Conservation (phyloP, 1,140 invertebrate species). For the Bombus difficillimus region DNA sequence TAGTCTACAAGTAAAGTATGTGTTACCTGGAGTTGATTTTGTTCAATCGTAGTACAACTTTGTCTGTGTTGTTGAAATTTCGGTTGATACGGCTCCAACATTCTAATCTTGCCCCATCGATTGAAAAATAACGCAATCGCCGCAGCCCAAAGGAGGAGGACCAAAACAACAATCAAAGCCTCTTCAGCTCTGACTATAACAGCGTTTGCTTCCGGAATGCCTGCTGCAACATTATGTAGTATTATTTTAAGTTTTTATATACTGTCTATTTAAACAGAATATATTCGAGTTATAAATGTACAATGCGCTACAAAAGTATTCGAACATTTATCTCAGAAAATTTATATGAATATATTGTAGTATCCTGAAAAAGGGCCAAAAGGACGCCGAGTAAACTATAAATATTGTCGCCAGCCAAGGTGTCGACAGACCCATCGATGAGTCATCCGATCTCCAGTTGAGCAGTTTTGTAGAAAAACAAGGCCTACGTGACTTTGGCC, state of each 20-base stretch:
- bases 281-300: no score
- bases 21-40: conserved; percentile 74
- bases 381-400: no score
- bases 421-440: no score
- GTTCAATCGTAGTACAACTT: conserved; percentile 87
- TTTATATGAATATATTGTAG: no score
- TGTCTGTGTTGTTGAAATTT: conserved; percentile 89
- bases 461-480: no score
- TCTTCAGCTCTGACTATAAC: conserved; percentile 88
- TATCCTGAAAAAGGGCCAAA: no score
- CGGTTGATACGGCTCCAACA: conserved; percentile 92
- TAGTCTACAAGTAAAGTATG: not conserved
- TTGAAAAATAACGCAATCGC: conserved; percentile 92
- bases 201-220: conserved; percentile 85
- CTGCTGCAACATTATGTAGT: conserved; percentile 43
- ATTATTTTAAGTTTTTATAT: not conserved
- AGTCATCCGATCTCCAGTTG: no score
- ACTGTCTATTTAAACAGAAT: no score
- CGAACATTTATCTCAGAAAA: no score
- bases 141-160: conserved; percentile 89
- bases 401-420: no score
- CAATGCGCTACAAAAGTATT: no score
- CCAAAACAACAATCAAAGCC: conserved; percentile 88
- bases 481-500: no score
- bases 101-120: conserved; percentile 93